These are phyloP conservation scores for Ciona savignyi DNA, from an alignment of 23 tunicate genomes.

Conservation along the genomic window DNA sequence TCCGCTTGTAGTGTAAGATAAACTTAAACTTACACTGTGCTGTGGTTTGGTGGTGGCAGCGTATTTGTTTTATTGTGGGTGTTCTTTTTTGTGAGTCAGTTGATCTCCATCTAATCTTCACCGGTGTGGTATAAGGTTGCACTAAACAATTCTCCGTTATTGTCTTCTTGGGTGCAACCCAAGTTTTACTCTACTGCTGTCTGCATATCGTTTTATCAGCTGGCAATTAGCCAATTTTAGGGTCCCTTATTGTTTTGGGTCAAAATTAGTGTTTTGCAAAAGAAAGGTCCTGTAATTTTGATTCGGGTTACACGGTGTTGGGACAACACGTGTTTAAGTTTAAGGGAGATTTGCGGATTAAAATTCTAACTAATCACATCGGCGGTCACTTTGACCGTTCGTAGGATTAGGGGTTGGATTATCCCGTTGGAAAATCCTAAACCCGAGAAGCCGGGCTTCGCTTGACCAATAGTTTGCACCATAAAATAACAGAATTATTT, in stretches of 20 bases:
- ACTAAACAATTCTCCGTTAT: background rate
- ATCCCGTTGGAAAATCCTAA: background rate
- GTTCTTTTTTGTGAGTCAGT: background rate
- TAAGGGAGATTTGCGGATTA: background rate
- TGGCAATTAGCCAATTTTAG: slow-evolving; percentile 1
- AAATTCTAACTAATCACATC: background rate
- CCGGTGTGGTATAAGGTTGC: background rate
- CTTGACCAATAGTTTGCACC: too few relatives aligned
- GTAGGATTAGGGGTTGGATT: background rate
- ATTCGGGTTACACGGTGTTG: background rate
- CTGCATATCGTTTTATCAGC: background rate
- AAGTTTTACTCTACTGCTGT: background rate
- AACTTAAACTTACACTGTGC: too few relatives aligned
- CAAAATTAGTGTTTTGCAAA: too few relatives aligned
- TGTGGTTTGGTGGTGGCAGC: too few relatives aligned
- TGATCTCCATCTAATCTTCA: background rate
- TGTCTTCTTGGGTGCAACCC: background rate
- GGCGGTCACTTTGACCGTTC: background rate
- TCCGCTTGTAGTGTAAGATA: too few relatives aligned
- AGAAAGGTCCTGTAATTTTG: background rate
- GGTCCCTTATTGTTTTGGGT: background rate
- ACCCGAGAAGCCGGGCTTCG: background rate
- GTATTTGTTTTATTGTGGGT: background rate
- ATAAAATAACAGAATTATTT: background rate
- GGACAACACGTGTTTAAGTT: background rate